Conservation (phyloP, 2,113 vertebrate genomes). For the Stercorarius parasiticus region DNA sequence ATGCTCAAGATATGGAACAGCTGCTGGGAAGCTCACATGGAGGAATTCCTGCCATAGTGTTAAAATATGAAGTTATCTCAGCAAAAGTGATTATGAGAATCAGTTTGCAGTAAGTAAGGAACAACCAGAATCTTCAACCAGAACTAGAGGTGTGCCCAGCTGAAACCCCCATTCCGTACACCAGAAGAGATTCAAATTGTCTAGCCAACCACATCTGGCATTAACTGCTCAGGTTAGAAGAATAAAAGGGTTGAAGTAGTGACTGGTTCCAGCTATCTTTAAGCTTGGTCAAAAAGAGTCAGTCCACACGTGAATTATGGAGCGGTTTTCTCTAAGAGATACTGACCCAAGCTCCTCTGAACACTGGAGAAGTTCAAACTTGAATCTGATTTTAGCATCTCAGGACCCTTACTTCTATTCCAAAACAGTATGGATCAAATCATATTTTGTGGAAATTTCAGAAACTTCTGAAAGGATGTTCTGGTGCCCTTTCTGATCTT, state of each 20-base stretch:
- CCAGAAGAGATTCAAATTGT: neutral
- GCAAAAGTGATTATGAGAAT: neutral
- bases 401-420: neutral
- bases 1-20: constrained; percentile 31
- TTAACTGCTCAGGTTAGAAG: neutral
- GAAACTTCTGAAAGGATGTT: neutral
- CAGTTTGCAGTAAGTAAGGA: neutral
- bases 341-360: neutral
- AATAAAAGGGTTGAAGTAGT: neutral
- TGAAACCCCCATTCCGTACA: neutral
- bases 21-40: constrained; percentile 1
- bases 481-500: neutral
- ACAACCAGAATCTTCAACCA: neutral
- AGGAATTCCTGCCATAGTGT: neutral
- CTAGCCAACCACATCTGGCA: neutral
- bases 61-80: neutral
- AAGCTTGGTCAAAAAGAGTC: neutral
- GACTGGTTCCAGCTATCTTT: neutral
- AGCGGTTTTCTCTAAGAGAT: neutral
- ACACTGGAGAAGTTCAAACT: neutral
- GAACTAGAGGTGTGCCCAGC: neutral
- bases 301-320: neutral
- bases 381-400: neutral
- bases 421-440: neutral
- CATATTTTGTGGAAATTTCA: neutral